Evolutionary conservation across 2,113 vertebrate species (phyloP).

Genomic region (Cettia cetti): DNA sequence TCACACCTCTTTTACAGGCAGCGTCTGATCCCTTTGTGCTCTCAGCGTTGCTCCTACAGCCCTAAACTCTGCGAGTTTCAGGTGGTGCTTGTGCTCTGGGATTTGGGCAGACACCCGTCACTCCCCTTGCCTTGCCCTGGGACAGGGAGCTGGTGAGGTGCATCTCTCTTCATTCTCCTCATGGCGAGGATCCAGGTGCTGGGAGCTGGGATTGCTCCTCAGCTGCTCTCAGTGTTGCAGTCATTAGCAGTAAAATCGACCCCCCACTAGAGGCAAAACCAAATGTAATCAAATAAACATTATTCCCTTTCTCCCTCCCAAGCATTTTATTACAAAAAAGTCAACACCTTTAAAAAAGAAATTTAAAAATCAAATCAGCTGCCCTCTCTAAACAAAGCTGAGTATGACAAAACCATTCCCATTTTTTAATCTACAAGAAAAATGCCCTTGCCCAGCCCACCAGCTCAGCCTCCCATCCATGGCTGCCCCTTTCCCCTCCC

Average conservation of each 20-base stretch:
- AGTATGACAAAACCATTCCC: background rate
- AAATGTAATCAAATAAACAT: background rate
- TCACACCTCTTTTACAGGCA: background rate
- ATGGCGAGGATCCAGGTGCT: background rate
- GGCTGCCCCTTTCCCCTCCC: background rate
- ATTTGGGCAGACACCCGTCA: background rate
- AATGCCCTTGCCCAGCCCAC: background rate
- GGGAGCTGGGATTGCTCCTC: background rate
- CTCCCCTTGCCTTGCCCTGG: background rate
- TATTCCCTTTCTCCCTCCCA: background rate
- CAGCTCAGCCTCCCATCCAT: background rate
- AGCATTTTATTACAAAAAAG: background rate
- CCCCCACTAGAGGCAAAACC: background rate
- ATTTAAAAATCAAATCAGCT: background rate
- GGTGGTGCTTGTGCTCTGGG: background rate
- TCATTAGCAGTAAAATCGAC: background rate
- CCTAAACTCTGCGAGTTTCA: rapidly evolving
- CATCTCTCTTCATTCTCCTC: background rate
- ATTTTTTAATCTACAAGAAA: background rate
- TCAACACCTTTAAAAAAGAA: background rate
- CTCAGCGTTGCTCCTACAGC: background rate
- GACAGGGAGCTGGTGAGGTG: background rate
- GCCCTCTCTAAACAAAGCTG: background rate
- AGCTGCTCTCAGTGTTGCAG: background rate
- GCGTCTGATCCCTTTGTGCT: background rate